Conservation (phyloP, 92 coral and sea anemone genomes). For the Epizoanthus rinbou region DNA sequence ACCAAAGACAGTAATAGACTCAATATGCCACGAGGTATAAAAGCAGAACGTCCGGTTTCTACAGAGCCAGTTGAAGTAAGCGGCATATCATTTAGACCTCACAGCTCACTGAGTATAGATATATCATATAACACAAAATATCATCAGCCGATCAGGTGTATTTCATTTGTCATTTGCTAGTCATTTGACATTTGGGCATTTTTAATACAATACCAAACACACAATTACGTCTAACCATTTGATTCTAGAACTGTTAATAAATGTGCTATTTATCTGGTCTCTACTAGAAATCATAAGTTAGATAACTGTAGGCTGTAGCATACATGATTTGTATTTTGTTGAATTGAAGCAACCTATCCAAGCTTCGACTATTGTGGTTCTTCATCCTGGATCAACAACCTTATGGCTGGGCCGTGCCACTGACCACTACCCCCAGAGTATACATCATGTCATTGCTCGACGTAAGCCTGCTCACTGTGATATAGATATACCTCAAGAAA, state of each 20-base stretch:
- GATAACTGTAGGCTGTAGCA: neutral
- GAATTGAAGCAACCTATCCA: constrained; percentile 76
- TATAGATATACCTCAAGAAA: constrained; percentile 52
- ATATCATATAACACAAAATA: no score
- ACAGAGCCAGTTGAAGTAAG: constrained; percentile 92
- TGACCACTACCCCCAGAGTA: constrained; percentile 91
- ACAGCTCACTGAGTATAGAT: no score
- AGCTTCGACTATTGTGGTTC: constrained; percentile 89
- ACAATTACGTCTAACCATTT: neutral
- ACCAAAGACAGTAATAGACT: neutral
- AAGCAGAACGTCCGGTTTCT: constrained; percentile 83
- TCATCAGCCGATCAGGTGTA: no score
- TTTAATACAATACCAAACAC: no score
- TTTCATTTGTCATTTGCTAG: no score
- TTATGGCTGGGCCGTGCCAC: constrained; percentile 98
- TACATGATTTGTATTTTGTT: neutral
- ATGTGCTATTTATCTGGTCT: neutral
- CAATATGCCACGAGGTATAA: constrained; percentile 96
- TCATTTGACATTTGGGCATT: no score
- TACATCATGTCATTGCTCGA: constrained; percentile 96
- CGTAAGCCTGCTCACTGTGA: constrained; percentile 64
- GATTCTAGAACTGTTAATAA: neutral
- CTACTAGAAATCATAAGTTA: neutral
- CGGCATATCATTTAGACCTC: no score
- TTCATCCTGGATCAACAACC: constrained; percentile 97